Evolutionary conservation across 92 coral and sea anemone genomes (phyloP).

Genomic region (Phenganax subtilis): DNA sequence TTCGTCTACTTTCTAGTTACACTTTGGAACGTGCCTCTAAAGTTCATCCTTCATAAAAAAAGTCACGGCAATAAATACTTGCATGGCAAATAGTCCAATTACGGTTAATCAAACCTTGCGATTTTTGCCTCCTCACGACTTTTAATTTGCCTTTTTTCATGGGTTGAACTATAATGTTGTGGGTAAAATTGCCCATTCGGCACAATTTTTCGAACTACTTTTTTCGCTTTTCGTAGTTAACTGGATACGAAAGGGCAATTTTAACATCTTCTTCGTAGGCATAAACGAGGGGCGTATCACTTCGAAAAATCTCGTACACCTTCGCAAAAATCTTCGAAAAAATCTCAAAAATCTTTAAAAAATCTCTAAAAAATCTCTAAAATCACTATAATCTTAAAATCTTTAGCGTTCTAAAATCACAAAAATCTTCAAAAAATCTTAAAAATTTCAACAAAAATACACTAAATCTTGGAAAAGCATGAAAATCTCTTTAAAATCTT

Average conservation of each 20-base stretch:
- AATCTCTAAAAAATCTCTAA: too few species aligned
- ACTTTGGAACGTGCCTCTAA: constrained; percentile 22
- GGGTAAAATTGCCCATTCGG: constrained; percentile 34
- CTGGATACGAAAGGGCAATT: constrained; percentile 2
- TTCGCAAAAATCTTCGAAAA: too few species aligned
- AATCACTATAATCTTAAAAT: too few species aligned
- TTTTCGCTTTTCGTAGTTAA: constrained; percentile 12
- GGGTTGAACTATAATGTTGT: constrained; percentile 41
- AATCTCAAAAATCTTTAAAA: too few species aligned
- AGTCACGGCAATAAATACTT: constrained; percentile 32
- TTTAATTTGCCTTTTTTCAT: constrained; percentile 23
- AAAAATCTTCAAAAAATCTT: too few species aligned
- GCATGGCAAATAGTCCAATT: constrained; percentile 35
- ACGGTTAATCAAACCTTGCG: not conserved
- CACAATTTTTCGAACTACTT: constrained; percentile 24
- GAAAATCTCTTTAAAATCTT: too few species aligned
- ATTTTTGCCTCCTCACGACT: constrained; percentile 30
- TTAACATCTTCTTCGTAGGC: constrained; percentile 3
- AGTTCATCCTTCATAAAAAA: constrained; percentile 24
- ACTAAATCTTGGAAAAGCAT: too few species aligned
- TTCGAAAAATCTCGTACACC: too few species aligned
- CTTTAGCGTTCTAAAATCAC: too few species aligned
- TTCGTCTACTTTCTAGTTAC: not conserved
- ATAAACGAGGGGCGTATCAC: not conserved
- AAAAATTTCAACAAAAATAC: too few species aligned